phyloP scores from a whole-genome alignment of 2,888 invertebrate species.

The Corythucha ciliata region DNA sequence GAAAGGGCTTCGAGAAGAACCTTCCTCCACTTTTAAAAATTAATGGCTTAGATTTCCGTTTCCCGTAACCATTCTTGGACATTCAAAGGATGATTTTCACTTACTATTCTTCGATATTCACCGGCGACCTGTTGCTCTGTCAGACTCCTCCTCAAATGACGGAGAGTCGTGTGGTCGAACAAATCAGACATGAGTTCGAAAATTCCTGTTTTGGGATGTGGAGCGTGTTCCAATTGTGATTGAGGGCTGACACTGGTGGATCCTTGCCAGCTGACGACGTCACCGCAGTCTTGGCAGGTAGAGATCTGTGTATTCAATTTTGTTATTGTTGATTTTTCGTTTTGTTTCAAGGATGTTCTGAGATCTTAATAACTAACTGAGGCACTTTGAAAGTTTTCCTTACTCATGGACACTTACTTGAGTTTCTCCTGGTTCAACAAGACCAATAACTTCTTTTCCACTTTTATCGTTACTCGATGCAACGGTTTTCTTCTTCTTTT shows the following conservation, averaged over 20 bases:
- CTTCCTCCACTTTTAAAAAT: constrained; percentile 47
- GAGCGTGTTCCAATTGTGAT: constrained; percentile 18
- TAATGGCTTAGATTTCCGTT: not conserved
- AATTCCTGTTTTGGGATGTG: not conserved
- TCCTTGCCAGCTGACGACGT: constrained; percentile 23
- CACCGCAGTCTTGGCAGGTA: constrained; percentile 24
- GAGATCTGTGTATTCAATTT: constrained; percentile 21
- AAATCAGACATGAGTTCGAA: constrained; percentile 19
- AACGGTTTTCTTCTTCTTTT: constrained; percentile 39
- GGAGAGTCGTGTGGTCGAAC: constrained; percentile 26
- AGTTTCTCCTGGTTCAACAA: constrained; percentile 54
- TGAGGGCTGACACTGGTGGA: constrained; percentile 12
- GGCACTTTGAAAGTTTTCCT: not conserved
- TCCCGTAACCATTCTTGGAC: not conserved
- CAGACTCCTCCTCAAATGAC: constrained; percentile 27
- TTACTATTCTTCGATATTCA: constrained; percentile 28
- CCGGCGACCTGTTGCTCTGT: constrained; percentile 22
- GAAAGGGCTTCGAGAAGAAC: constrained; percentile 58
- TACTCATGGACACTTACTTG: constrained; percentile 43
- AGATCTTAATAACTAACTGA: not conserved
- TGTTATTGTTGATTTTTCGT: too few relatives aligned
- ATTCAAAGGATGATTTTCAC: not conserved
- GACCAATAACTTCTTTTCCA: constrained; percentile 43
- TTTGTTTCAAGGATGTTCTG: not conserved
- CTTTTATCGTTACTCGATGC: constrained; percentile 23